Percentiles rank a stretch among this genome's conserved stretches.
Conservation (phyloP, 2,797 vertebrate species). For the Gastrophryne carolinensis region DNA sequence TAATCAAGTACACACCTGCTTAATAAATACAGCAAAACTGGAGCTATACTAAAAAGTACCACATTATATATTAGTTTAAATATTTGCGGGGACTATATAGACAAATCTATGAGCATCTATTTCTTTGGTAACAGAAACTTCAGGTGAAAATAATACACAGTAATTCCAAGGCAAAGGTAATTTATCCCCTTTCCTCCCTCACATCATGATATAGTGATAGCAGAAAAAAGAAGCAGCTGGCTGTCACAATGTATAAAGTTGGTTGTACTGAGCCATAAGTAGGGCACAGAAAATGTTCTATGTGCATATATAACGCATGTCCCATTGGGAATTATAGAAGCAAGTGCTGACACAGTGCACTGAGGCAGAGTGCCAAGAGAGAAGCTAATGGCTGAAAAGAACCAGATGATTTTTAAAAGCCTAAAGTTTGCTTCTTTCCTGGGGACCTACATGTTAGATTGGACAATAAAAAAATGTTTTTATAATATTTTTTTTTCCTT, state of each 20-base stretch:
- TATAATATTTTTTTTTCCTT: no score
- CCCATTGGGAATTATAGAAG: conserved; percentile 10
- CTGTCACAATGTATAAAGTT: background rate
- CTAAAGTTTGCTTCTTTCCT: no score
- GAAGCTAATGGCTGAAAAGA: background rate
- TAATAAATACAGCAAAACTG: no score
- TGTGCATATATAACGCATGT: background rate
- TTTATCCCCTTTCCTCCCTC: background rate
- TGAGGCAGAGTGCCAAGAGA: background rate
- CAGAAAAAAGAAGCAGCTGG: background rate
- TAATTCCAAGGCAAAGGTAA: conserved; percentile 2
- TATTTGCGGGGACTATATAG: no score
- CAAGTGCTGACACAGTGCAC: background rate
- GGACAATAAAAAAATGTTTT: no score
- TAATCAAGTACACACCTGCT: no score
- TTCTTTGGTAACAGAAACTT: no score
- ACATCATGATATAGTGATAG: background rate
- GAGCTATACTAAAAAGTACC: background rate
- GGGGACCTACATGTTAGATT: no score
- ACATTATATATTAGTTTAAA: no score
- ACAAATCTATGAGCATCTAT: no score
- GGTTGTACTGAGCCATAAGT: background rate
- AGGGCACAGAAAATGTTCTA: background rate
- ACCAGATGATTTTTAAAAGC: background rate
- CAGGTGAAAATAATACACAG: conserved; percentile 7